Base-by-base conservation (phyloP, 2,113 vertebrate genomes). In the Phrynosoma blainvillii region DNA sequence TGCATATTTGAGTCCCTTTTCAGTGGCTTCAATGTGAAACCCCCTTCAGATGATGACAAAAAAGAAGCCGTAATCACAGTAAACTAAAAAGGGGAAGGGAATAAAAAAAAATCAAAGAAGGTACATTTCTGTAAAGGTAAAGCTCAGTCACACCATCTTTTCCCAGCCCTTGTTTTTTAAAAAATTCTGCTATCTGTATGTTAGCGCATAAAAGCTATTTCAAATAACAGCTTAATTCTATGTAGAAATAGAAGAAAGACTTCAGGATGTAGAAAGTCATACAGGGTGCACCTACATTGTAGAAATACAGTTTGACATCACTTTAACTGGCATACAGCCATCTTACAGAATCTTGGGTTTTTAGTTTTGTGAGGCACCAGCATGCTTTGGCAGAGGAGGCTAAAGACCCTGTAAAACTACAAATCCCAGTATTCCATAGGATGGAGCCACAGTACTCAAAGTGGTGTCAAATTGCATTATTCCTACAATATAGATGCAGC, bases 1-100 rank as follows among this genome's bases (percentile, higher is more conserved):
- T 97, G 97, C 97, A 97, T 97, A 97, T 96, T 96, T 93, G 96
- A 98, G 97, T 98, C 97, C 97, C 97, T 97, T 83, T 97, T 97
- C 94, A 95, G 95, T 95, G 95, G 96, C 96, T 97, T 97, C 96
- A 77, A 91, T 76, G 90, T 95, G 96, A 97, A 97, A 97, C 96
- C 96, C 40, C 92, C 88, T 95, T 96, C 88, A 96, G 96, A 96
- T 96, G 96, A 94, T 88, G 93, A 96, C 93, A 95, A 89, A 89
- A 70, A 71, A 47, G 11, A 52, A 84, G 59, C 59, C 13, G 59
- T 62, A 14, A 18, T 62, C 59, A 62, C 59, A 62, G 59, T 62
- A 62, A 62, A 62, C 59, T 14, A 62, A 30, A 30, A 65, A 65
- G 20, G 62, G 20, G 20, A 70, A 27, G 66, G 25, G 3, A 27